A percentile compares a stretch with the other conserved stretches of the same genome.
Conservation (phyloP, 2,113 vertebrate species). For the Gymnocephalus cernua region DNA sequence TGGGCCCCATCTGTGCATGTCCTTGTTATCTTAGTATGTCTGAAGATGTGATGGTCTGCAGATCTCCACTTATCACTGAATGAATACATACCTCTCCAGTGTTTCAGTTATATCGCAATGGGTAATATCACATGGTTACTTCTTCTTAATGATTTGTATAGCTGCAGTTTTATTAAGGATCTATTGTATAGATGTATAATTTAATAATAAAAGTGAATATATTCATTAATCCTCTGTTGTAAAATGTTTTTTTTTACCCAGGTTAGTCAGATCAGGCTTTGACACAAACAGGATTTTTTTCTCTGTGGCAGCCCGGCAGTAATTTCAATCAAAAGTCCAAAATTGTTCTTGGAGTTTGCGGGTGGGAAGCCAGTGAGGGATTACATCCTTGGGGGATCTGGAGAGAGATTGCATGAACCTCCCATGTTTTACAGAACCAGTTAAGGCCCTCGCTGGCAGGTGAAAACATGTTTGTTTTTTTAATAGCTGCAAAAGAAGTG, state of each 20-base stretch:
- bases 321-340: background rate
- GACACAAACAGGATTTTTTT: background rate
- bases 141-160: slow-evolving; percentile 80
- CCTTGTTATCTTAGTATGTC: slow-evolving; percentile 57
- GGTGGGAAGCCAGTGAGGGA: slow-evolving; percentile 6
- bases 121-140: slow-evolving; percentile 68
- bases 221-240: slow-evolving; percentile 59
- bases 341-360: background rate
- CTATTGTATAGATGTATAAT: slow-evolving; percentile 83
- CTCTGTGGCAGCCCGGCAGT: background rate
- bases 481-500: background rate
- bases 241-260: slow-evolving; percentile 2
- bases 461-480: background rate
- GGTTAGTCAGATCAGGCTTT: too few relatives aligned
- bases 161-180: slow-evolving; percentile 82
- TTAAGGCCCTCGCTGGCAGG: background rate
- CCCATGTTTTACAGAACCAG: background rate
- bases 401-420: background rate
- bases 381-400: background rate
- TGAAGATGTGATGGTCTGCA: slow-evolving; percentile 53
- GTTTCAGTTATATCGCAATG: slow-evolving; percentile 65
- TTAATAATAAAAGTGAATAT: slow-evolving; percentile 81
- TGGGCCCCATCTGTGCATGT: slow-evolving; percentile 65
- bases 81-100: slow-evolving; percentile 70
- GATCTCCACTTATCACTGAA: slow-evolving; percentile 59